Evolutionary conservation across 2,113 vertebrate genomes (phyloP), one percentile per base, ranked within the genome.

Genomic region (Varanus komodoensis): DNA sequence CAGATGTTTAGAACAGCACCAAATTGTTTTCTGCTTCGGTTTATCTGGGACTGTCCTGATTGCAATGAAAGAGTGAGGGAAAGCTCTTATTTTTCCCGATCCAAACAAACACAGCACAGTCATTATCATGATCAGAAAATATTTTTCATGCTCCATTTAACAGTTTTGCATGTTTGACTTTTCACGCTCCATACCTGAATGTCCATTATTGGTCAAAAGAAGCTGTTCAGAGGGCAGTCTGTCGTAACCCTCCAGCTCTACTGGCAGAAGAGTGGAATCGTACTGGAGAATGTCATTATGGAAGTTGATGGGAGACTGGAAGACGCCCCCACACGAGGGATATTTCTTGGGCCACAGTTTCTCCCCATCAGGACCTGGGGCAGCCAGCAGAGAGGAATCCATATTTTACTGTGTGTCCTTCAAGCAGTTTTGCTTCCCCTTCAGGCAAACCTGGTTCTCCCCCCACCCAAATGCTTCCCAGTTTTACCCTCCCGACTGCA

Each of bases 281-380:
- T 98, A 99, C 91, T 98, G 97, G 29, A 99, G 97, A 91, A 98
- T 97, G 34, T 97, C 97, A 4, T 97, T 91, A 54, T 97, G 97
- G 81, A 99, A 97, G 96, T 99, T 98, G 82, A 99, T 98, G 0
- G 99, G 99, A 0, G 99, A 99, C 92, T 99, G 99, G 89, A 98
- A 97, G 2, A 97, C 90, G 77, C 98, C 98, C 64, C 98, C 98
- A 90, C 99, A 99, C 11, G 97, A 98, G 0, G 98, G 98, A 75
- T 98, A 99, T 52, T 95, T 96, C 80, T 96, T 97, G 32, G 96
- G 74, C 99, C 99, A 99, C 86, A 96, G 93, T 34, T 97, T 95
- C 92, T 98, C 97, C 93, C 99, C 99, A 0, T 98, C 90, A 4
- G 97, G 95, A 82, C 99, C 99, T 99, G 93, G 74, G 82, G 23